phyloP scores from a whole-genome alignment of 2,888 invertebrate species.

The Gnatocerus cornutus region DNA sequence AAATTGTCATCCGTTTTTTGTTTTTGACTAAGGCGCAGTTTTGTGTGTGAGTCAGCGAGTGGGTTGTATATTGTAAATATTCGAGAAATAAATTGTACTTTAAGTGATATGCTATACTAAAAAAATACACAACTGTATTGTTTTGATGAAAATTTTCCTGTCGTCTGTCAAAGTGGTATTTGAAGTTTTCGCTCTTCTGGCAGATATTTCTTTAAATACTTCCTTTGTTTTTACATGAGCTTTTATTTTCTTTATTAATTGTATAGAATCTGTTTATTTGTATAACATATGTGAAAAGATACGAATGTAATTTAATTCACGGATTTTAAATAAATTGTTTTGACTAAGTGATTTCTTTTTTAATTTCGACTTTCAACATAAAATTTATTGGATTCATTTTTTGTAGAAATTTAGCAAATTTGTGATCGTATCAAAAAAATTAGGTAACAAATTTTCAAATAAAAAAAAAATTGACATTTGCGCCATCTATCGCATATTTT shows the following conservation, averaged over 20 bases:
- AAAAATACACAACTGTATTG: slow-evolving; percentile 40
- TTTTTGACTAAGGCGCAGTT: slow-evolving; percentile 48
- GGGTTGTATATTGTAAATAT: slow-evolving; percentile 64
- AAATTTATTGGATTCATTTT: too few species aligned
- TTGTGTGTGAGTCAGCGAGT: slow-evolving; percentile 59
- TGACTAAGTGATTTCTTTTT: slow-evolving; percentile 21
- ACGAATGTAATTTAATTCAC: slow-evolving; percentile 44
- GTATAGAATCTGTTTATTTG: slow-evolving; percentile 45
- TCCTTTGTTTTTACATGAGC: slow-evolving; percentile 30
- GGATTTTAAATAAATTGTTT: slow-evolving; percentile 48
- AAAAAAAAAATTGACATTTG: too few species aligned
- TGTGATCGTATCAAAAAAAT: too few species aligned
- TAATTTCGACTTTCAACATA: not conserved
- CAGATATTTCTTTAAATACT: slow-evolving; percentile 22
- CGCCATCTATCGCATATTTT: not conserved
- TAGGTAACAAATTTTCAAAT: too few species aligned
- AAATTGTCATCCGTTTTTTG: slow-evolving; percentile 21
- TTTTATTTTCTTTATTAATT: slow-evolving; percentile 30
- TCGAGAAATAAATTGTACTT: slow-evolving; percentile 61
- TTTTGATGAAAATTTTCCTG: slow-evolving; percentile 25
- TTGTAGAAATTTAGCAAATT: too few species aligned
- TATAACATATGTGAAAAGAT: slow-evolving; percentile 38
- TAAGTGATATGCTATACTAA: slow-evolving; percentile 51
- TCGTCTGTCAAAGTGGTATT: slow-evolving; percentile 23
- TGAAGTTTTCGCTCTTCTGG: slow-evolving; percentile 16